phyloP scores from a whole-genome alignment of 2,888 invertebrate genomes.

The Ectropis crepuscularia region DNA sequence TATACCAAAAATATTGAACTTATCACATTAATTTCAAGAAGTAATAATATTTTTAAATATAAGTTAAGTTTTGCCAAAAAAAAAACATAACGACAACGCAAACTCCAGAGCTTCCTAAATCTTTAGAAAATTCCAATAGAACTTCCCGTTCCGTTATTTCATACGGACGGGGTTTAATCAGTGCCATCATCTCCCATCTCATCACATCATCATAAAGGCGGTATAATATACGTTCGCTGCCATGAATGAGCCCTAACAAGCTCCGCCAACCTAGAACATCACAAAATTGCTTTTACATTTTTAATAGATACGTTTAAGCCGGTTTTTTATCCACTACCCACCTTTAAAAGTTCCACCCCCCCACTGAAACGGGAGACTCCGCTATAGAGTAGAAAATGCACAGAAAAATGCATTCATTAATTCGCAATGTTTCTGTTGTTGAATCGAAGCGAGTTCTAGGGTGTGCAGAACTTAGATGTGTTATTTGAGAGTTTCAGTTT shows the following conservation, averaged over 20 bases:
- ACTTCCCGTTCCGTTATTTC: no score
- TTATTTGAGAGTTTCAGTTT: no score
- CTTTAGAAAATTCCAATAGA: no score
- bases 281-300: conserved; percentile 78
- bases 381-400: neutral
- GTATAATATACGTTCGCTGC: conserved; percentile 15
- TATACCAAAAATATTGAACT: no score
- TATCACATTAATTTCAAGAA: no score
- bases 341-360: conserved; percentile 61
- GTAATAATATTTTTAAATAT: no score
- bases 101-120: no score
- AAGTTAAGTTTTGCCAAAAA: no score
- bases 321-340: conserved; percentile 74
- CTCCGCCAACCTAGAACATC: conserved; percentile 46
- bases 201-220: conserved; percentile 30
- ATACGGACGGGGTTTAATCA: neutral
- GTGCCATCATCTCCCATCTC: conserved; percentile 6
- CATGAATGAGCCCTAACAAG: conserved; percentile 66
- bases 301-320: conserved; percentile 80
- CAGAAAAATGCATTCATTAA: neutral
- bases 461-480: no score
- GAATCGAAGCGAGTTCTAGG: no score
- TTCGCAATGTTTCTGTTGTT: no score
- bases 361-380: conserved; percentile 28
- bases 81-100: no score